Evolutionary conservation across 2,113 vertebrate species (phyloP).

Genomic region (Mionectes macconnelli): DNA sequence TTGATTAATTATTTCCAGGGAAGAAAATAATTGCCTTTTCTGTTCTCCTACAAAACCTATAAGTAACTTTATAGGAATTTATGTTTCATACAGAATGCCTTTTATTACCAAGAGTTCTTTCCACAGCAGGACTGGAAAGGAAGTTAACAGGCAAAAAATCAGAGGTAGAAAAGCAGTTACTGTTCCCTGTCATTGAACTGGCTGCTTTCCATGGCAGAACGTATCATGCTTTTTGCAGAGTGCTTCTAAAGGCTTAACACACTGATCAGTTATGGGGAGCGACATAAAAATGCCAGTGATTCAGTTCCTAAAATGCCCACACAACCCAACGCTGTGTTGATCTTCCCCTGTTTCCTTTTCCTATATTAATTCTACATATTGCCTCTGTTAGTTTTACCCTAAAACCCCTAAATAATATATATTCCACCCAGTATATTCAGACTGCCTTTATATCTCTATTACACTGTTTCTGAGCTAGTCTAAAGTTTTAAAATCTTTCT

Average conservation of each 20-base stretch:
- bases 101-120: background rate
- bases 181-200: background rate
- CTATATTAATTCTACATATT: background rate
- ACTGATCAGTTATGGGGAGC: background rate
- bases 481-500: background rate
- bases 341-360: background rate
- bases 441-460: background rate
- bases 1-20: slow-evolving; percentile 22
- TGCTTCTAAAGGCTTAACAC: background rate
- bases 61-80: background rate
- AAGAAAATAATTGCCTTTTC: slow-evolving; percentile 2
- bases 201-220: background rate
- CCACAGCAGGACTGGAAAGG: background rate
- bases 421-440: background rate
- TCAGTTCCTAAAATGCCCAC: background rate
- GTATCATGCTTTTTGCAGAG: background rate
- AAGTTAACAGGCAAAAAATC: background rate
- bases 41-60: background rate
- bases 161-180: background rate
- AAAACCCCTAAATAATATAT: background rate
- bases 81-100: background rate
- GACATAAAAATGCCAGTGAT: background rate
- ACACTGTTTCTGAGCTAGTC: background rate
- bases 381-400: background rate
- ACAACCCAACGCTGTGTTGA: background rate